These are phyloP conservation scores for Gonatopus flavifemur DNA, from an alignment of 1,140 invertebrate species.

Conservation along the genomic window DNA sequence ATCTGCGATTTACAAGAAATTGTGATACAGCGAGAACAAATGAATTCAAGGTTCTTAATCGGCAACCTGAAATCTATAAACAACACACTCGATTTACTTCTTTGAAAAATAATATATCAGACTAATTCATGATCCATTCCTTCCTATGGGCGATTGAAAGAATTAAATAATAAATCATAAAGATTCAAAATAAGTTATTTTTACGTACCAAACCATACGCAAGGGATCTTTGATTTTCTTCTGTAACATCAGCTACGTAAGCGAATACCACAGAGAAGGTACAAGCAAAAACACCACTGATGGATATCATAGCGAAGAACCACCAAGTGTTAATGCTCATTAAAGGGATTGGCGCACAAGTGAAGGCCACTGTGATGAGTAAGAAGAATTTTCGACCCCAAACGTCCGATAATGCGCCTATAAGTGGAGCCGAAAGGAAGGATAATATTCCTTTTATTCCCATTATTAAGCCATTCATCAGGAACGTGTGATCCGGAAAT, in stretches of 20 bases:
- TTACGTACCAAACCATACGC: constrained; percentile 90
- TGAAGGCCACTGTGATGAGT: constrained; percentile 98
- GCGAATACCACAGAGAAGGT: constrained; percentile 99
- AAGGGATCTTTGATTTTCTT: constrained; percentile 90
- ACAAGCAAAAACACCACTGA: constrained; percentile 97
- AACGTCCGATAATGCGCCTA: constrained; percentile 95
- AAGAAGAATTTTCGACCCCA: constrained; percentile 99
- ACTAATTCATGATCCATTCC: too few species aligned
- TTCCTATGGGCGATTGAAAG: neutral
- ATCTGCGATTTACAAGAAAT: too few species aligned
- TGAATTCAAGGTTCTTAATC: too few species aligned
- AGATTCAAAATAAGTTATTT: constrained; percentile 2
- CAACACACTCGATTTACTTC: too few species aligned
- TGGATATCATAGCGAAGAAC: constrained; percentile 99
- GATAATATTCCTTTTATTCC: constrained; percentile 97
- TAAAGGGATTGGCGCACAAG: constrained; percentile 97
- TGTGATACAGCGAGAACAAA: too few species aligned
- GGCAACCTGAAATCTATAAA: too few species aligned
- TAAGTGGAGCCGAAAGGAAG: constrained; percentile 94
- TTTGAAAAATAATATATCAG: too few species aligned
- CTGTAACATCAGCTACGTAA: constrained; percentile 99
- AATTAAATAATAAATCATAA: neutral
- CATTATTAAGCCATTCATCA: constrained; percentile 99
- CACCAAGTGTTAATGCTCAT: constrained; percentile 99
- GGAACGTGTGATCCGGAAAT: constrained; percentile 98